A percentile compares a stretch with the other conserved stretches of the same genome.
These are phyloP conservation scores for Chiroxiphia lanceolata DNA, from an alignment of 2,797 vertebrate species.

Conservation along the genomic window DNA sequence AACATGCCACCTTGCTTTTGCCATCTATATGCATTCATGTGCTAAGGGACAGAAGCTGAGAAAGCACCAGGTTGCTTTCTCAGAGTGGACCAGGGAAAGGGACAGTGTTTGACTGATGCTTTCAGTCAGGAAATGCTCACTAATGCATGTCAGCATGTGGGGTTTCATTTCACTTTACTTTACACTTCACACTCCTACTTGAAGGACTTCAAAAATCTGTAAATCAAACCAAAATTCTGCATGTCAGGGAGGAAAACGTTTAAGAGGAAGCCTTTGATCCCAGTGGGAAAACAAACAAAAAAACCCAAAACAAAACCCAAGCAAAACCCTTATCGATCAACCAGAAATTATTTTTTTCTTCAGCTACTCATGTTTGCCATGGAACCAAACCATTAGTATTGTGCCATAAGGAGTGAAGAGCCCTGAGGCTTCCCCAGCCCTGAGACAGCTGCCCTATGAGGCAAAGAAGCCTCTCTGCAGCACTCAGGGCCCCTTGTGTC, in stretches of 20 bases:
- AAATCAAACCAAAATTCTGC: not conserved
- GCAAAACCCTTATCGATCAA: not conserved
- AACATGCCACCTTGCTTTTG: not conserved
- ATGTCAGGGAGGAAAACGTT: not conserved
- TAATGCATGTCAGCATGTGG: fast-evolving
- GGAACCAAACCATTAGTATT: not conserved
- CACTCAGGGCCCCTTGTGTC: fast-evolving
- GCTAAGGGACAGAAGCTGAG: not conserved
- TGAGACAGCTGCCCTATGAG: not conserved
- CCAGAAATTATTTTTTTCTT: not conserved
- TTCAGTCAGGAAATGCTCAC: not conserved
- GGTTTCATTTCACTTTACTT: not conserved
- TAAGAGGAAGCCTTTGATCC: not conserved
- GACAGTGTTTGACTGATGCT: not conserved
- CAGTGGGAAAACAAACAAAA: not conserved
- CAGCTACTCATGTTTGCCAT: not conserved
- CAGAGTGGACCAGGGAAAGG: not conserved
- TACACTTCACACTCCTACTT: not conserved
- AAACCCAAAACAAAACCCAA: not conserved
- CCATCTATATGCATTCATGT: not conserved
- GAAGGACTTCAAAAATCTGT: not conserved
- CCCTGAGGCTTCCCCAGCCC: not conserved
- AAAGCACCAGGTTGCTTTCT: not conserved
- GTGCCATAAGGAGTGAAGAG: not conserved
- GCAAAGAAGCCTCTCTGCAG: not conserved